Conservation (phyloP, 2,888 invertebrate genomes). For the Andrena chrysosceles region DNA sequence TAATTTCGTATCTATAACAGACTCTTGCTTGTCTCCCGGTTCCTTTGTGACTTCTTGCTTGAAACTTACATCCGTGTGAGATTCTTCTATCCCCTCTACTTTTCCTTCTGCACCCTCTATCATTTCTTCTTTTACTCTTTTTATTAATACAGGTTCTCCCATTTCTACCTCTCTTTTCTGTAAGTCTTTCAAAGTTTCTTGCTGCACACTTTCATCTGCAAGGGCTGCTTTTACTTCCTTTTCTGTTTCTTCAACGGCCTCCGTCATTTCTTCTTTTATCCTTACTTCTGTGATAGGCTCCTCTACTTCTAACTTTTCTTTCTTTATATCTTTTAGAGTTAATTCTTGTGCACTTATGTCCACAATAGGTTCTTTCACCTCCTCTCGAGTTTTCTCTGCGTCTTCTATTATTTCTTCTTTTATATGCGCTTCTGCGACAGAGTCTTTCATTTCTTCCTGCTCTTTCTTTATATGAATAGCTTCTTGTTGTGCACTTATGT, state of each 20-base stretch:
- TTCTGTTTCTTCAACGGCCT: not conserved
- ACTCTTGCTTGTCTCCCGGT: conserved; percentile 1
- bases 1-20: conserved; percentile 1
- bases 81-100: conserved; percentile 9
- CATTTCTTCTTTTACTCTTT: conserved; percentile 22
- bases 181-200: not conserved
- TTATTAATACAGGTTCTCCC: not conserved
- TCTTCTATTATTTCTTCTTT: conserved; percentile 33
- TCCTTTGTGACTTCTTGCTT: conserved; percentile 15
- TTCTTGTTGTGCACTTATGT: not conserved
- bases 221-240: not conserved
- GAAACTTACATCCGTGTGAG: not conserved
- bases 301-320: conserved; percentile 21
- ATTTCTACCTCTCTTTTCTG: conserved; percentile 12
- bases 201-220: not conserved
- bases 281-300: not conserved
- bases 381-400: conserved; percentile 10
- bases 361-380: not conserved
- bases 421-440: not conserved
- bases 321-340: not conserved
- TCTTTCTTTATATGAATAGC: not conserved
- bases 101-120: not conserved
- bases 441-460: not conserved
- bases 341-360: not conserved
- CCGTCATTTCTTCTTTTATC: conserved; percentile 16